Evolutionary conservation across 2,888 invertebrate species (phyloP).

Genomic region (Baronia brevicornis): DNA sequence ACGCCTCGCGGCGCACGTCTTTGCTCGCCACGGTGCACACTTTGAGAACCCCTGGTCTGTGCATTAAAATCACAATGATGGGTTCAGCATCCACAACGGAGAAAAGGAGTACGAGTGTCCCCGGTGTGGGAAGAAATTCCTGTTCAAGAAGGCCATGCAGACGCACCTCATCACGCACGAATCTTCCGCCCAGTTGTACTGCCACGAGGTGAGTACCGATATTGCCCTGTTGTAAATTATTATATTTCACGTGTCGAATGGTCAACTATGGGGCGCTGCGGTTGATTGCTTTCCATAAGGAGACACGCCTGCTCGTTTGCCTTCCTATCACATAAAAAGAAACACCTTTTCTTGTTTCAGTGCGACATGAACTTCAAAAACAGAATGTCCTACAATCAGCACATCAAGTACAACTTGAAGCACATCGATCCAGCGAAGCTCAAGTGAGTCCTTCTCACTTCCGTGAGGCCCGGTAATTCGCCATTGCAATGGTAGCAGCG

Average conservation of each 20-base stretch:
- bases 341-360: constrained; percentile 29
- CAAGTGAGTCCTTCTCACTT: constrained; percentile 44
- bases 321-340: no score
- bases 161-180: constrained; percentile 51
- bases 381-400: constrained; percentile 54
- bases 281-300: no score
- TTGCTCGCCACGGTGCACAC: no score
- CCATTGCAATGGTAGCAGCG: no score
- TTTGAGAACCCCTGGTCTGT: no score
- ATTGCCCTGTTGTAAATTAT: no score
- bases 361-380: constrained; percentile 65
- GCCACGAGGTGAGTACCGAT: constrained; percentile 39
- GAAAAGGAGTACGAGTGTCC: constrained; percentile 54
- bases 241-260: no score
- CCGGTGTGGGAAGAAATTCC: constrained; percentile 46
- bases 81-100: constrained; percentile 57
- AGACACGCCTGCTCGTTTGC: no score
- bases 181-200: constrained; percentile 47
- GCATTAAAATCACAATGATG: no score
- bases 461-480: no score
- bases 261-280: no score
- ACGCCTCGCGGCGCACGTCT: no score
- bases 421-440: constrained; percentile 57
- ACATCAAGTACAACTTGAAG: constrained; percentile 61
- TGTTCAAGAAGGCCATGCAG: constrained; percentile 59